Percentiles rank a stretch among this genome's conserved stretches.
These are phyloP conservation scores for Sicus ferrugineus DNA, from an alignment of 2,888 invertebrate genomes.

Conservation along the genomic window DNA sequence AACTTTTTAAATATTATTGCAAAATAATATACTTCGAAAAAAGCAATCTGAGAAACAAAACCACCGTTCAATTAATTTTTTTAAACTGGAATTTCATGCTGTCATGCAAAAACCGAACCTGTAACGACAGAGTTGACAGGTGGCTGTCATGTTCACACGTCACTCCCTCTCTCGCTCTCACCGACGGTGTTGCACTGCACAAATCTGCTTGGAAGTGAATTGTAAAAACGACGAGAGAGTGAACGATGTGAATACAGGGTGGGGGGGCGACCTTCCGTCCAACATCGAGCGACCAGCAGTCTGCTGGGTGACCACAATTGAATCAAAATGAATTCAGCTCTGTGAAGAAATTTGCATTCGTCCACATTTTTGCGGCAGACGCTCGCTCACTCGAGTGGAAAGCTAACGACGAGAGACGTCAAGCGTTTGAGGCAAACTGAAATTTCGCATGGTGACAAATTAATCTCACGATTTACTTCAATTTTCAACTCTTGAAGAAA, in stretches of 20 bases:
- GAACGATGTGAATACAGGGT: neutral
- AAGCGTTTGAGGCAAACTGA: neutral
- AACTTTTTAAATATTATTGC: too few relatives aligned
- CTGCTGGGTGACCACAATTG: neutral
- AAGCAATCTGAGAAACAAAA: too few relatives aligned
- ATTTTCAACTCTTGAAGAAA: neutral
- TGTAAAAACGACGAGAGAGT: too few relatives aligned
- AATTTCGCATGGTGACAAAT: neutral
- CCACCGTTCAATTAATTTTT: too few relatives aligned
- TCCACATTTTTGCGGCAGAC: neutral
- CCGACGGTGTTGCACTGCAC: too few relatives aligned
- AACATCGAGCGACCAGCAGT: neutral
- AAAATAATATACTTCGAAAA: too few relatives aligned
- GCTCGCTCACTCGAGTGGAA: neutral
- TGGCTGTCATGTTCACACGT: too few relatives aligned
- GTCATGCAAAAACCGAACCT: too few relatives aligned
- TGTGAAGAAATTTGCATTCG: neutral
- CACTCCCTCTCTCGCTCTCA: too few relatives aligned
- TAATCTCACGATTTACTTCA: neutral
- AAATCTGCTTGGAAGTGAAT: too few relatives aligned
- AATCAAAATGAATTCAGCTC: neutral
- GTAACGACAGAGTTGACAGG: too few relatives aligned
- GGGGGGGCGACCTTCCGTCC: neutral
- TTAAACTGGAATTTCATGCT: too few relatives aligned
- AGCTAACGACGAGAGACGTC: neutral